Percentiles rank a stretch among this genome's conserved stretches.
phyloP scores from a whole-genome alignment of 2,888 invertebrate species.

The Andricus quercusramuli region DNA sequence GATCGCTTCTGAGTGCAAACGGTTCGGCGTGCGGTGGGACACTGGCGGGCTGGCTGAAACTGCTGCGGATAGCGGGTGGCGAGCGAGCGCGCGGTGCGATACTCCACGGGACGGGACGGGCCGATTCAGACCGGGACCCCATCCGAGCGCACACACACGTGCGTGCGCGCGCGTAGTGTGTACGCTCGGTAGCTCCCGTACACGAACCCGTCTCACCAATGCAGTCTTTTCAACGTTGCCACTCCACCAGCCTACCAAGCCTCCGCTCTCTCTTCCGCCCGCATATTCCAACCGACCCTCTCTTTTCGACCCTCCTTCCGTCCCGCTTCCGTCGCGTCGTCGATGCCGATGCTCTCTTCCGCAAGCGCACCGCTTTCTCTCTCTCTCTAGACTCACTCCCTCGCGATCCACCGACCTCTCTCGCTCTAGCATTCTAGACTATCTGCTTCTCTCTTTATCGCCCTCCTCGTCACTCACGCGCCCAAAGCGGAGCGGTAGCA shows the following conservation, averaged over 20 bases:
- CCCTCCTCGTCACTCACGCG: slow-evolving; percentile 56
- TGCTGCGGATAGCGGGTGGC: slow-evolving; percentile 71
- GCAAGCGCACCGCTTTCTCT: slow-evolving; percentile 59
- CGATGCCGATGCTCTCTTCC: slow-evolving; percentile 63
- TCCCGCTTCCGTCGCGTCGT: slow-evolving; percentile 43
- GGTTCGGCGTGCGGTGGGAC: slow-evolving; percentile 78
- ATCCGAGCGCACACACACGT: slow-evolving; percentile 44
- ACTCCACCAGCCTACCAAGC: slow-evolving; percentile 57
- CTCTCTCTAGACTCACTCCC: slow-evolving; percentile 47
- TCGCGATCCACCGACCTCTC: slow-evolving; percentile 46
- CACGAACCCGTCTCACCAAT: slow-evolving; percentile 57
- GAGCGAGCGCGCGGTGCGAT: slow-evolving; percentile 70
- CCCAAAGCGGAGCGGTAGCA: slow-evolving; percentile 62
- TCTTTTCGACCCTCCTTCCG: slow-evolving; percentile 1
- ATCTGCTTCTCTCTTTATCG: slow-evolving; percentile 52
- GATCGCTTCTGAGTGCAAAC: slow-evolving; percentile 75
- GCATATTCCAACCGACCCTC: slow-evolving; percentile 53
- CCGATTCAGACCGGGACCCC: slow-evolving; percentile 69
- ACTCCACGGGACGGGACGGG: slow-evolving; percentile 71
- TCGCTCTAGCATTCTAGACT: slow-evolving; percentile 43
- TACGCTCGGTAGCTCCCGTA: slow-evolving; percentile 55
- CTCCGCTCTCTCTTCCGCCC: slow-evolving; percentile 47
- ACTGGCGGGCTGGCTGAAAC: slow-evolving; percentile 72
- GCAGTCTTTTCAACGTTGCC: slow-evolving; percentile 61
- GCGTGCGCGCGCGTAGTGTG: slow-evolving; percentile 16